Base-by-base conservation (phyloP, 2,888 invertebrate species). In the Lasius platythorax region DNA sequence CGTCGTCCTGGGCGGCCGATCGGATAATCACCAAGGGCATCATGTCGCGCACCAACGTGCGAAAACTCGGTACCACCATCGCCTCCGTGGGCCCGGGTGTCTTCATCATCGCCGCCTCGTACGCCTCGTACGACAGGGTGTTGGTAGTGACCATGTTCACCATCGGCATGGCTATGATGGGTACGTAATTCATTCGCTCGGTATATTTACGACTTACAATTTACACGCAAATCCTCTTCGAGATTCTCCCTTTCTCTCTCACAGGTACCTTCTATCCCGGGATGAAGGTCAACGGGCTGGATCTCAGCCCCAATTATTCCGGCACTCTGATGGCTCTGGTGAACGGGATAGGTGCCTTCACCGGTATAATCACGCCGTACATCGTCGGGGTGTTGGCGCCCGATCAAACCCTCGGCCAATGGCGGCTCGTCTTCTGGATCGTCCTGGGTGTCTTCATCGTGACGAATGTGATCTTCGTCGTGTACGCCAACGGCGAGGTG, bases 371-470 rank as follows among this genome's bases (percentile, higher is more conserved):
- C 37, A 97, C 97, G 0, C 97, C 97, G 0, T 96, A 96, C 90
- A 95, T 97, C 66, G 97, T 97, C 53, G 97, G 97, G 18, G 94
- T 96, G 56, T 94, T 97, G 88, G 97, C 97, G 0, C 91, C 91
- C 0, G 33, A 94, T n/a, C 91, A 91, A 1, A 89, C 89, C 0
- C 58, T 93, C 2, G 94, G 94, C 30, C 96, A 98, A 95, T 98
- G 98, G 98, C 96, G 97, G 33, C 92, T 96, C 0, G 98, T 98
- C 0, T 98, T 98, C 94, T 98, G 98, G 97, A 97, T 98, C 53
- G 97, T 98, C 63, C 96, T 97, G 9, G 96, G 93, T 0, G 96
- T 98, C 3, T 96, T 98, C 85, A 94, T 96, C 0, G 85, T 96
- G 0, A 97, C 98, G 1, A 97, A 97, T 92, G 58, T 97, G 0